phyloP scores from a whole-genome alignment of 2,797 vertebrate species.

The Artibeus lituratus region DNA sequence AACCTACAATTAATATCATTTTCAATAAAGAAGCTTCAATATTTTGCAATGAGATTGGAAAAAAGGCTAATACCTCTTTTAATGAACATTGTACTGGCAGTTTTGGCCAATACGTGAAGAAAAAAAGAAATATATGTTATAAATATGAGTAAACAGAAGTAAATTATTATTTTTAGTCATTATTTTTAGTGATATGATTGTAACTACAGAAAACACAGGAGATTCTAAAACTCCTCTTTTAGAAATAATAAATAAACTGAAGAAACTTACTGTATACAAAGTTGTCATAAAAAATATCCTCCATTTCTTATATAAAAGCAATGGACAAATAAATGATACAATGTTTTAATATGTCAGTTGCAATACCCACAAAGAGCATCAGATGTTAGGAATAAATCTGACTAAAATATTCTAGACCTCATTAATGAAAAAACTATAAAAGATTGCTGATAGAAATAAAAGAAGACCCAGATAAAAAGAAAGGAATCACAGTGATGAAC shows the following conservation, averaged over 20 bases:
- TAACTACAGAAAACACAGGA: neutral
- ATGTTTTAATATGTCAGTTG: neutral
- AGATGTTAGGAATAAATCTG: neutral
- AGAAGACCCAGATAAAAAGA: neutral
- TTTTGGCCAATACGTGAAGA: neutral
- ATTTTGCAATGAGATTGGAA: neutral
- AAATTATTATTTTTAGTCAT: neutral
- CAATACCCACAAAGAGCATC: neutral
- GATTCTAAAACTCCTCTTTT: neutral
- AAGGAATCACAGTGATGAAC: neutral
- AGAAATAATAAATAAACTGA: neutral
- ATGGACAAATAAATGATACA: neutral
- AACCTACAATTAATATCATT: neutral
- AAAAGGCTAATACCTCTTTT: neutral
- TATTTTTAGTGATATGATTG: neutral
- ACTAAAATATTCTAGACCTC: neutral
- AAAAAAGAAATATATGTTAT: neutral
- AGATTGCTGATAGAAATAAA: neutral
- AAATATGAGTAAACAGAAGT: neutral
- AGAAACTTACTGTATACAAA: neutral
- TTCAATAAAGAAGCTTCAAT: neutral
- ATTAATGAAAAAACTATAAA: neutral
- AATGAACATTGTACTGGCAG: neutral
- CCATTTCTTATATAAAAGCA: neutral
- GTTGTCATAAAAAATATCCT: neutral